phyloP scores from a whole-genome alignment of 2,113 vertebrate genomes.

The Poeciliopsis turrubarensis region DNA sequence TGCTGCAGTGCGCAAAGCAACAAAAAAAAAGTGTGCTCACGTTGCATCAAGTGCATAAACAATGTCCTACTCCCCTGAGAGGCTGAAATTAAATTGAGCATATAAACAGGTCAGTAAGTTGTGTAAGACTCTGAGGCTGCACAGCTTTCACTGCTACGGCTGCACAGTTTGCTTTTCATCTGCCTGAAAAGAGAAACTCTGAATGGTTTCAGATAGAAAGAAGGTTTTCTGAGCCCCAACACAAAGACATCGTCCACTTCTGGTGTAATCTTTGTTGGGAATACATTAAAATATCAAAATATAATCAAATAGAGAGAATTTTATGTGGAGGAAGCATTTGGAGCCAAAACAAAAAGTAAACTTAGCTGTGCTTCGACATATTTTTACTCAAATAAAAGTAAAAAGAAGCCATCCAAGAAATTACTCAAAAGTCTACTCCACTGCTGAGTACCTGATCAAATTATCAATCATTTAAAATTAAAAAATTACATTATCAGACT shows the following conservation, averaged over 20 bases:
- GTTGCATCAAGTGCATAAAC: conserved; percentile 32
- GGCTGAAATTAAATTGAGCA: conserved; percentile 33
- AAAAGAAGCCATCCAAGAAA: too few species aligned
- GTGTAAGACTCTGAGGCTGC: conserved; percentile 10
- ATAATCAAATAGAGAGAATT: not conserved
- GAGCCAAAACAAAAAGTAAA: too few species aligned
- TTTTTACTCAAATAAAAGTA: too few species aligned
- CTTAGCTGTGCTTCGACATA: too few species aligned
- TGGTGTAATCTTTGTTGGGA: not conserved
- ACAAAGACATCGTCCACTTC: not conserved
- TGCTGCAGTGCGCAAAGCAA: not conserved
- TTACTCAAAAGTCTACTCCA: too few species aligned
- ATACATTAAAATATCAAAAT: not conserved
- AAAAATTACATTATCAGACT: too few species aligned
- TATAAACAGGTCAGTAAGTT: conserved; percentile 50
- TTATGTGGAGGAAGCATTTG: too few species aligned
- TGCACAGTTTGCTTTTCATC: not conserved
- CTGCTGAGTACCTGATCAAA: too few species aligned
- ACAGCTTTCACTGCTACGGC: not conserved
- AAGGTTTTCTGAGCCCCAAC: not conserved
- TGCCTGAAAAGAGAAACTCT: not conserved
- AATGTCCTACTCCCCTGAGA: conserved; percentile 29
- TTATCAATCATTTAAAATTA: too few species aligned
- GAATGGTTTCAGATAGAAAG: not conserved
- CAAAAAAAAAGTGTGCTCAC: conserved; percentile 1